phyloP scores from a whole-genome alignment of 1,140 invertebrate genomes.

The Tribolium madens region DNA sequence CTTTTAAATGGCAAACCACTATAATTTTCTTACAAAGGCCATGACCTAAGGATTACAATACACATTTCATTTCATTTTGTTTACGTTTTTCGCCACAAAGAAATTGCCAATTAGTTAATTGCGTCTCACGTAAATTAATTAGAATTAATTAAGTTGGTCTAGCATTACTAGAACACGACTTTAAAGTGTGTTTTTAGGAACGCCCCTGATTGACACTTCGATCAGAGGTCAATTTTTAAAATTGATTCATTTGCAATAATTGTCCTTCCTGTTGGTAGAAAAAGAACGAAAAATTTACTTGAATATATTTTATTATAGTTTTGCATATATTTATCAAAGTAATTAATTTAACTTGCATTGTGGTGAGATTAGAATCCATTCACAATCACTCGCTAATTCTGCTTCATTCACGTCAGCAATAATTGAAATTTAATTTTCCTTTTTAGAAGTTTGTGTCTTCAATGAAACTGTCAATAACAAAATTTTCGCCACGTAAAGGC shows the following conservation, averaged over 20 bases:
- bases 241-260: too few relatives aligned
- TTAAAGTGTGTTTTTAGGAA: too few relatives aligned
- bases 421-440: not conserved
- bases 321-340: not conserved
- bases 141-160: not conserved
- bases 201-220: not conserved
- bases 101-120: too few relatives aligned
- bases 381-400: not conserved
- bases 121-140: too few relatives aligned
- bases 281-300: not conserved
- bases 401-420: not conserved
- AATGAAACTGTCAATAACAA: too few relatives aligned
- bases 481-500: conserved; percentile 4
- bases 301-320: not conserved
- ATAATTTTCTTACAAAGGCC: too few relatives aligned
- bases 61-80: too few relatives aligned
- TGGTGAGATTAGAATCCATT: not conserved
- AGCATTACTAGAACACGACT: not conserved
- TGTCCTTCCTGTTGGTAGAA: too few relatives aligned
- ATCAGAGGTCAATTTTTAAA: not conserved
- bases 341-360: not conserved
- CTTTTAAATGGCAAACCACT: too few relatives aligned
- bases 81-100: too few relatives aligned
- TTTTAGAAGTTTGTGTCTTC: too few relatives aligned
- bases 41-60: too few relatives aligned